Base-by-base conservation (phyloP, 2,797 vertebrate species). In the Neosilurus hyrtlii region DNA sequence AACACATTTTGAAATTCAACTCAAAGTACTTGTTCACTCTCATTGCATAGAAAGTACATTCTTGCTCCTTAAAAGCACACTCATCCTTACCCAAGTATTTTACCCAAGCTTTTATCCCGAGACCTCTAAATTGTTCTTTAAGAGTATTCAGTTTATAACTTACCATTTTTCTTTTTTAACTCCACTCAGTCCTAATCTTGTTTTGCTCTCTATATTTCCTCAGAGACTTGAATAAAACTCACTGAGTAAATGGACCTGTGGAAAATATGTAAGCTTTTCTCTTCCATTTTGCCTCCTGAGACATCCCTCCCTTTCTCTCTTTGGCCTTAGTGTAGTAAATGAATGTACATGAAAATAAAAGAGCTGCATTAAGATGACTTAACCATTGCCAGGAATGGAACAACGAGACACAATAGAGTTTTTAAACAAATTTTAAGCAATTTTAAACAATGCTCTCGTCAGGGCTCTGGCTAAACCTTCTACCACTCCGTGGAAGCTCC, bases 121-220 rank as follows among this genome's bases (percentile, higher is more conserved):
- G 62, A 75, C 49, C 20, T 37, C 22, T 66, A 84, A 80, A 80
- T 72, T 65, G 68, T 57, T 74, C 30, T 81, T 76, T 74, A 76
- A 73, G 30, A 76, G 79, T 56, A 61, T 76, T 43, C 65, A 75
- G 62, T 76, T 76, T 81, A 84, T 63, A 84, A 81, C 63, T 68
- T 61, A 51, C 14, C 59, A 65, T 80, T 81, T 76, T 63, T 62
- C 56, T 61, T 67, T 82, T 54, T 61, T 57, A 73, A 37, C 12
- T 65, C 54, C n/a, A 22, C 49, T 81, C 79, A 57, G 35, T 52
- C 52, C 26, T 76, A 71, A 71, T 81, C 63, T 75, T 74, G 52
- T 67, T 84, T 56, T 65, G 49, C n/a, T 43, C 37, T 67, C 63
- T 76, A 20, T 35, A 70, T 81, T 81, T 84, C 79, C 78, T 68